These are phyloP conservation scores for Platichthys stellatus DNA, from an alignment of 2,113 vertebrate genomes.

Conservation along the genomic window DNA sequence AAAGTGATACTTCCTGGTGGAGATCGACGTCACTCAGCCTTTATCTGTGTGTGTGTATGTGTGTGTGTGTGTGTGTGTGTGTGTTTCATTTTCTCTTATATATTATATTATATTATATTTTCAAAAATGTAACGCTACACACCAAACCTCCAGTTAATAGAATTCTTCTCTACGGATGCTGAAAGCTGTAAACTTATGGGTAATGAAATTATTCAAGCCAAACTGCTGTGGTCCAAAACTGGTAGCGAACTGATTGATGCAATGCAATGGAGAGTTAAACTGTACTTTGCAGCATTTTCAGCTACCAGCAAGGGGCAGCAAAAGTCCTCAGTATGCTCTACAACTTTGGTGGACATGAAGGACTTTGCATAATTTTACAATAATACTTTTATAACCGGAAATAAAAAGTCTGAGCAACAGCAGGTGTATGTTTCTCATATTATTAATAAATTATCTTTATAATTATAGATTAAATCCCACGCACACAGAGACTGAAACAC, in stretches of 20 bases:
- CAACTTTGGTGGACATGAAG: neutral
- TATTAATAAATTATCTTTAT: no score
- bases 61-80: no score
- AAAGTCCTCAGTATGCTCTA: neutral
- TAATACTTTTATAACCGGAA: neutral
- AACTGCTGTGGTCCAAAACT: neutral
- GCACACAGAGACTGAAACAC: no score
- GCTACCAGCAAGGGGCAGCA: conserved; percentile 51
- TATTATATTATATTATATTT: no score
- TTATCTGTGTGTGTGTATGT: no score
- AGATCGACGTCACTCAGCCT: no score
- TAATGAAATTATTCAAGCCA: neutral
- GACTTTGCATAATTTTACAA: neutral
- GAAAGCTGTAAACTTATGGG: neutral
- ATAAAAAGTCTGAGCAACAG: neutral
- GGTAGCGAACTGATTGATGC: neutral
- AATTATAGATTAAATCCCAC: no score
- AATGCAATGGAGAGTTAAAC: neutral
- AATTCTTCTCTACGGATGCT: neutral
- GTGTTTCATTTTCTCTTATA: no score
- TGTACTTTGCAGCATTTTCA: neutral
- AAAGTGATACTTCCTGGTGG: no score
- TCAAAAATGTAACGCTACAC: no score
- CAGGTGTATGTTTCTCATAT: no score
- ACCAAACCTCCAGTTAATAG: neutral